Evolutionary conservation across 2,113 vertebrate genomes (phyloP).

Genomic region (Podiceps cristatus): DNA sequence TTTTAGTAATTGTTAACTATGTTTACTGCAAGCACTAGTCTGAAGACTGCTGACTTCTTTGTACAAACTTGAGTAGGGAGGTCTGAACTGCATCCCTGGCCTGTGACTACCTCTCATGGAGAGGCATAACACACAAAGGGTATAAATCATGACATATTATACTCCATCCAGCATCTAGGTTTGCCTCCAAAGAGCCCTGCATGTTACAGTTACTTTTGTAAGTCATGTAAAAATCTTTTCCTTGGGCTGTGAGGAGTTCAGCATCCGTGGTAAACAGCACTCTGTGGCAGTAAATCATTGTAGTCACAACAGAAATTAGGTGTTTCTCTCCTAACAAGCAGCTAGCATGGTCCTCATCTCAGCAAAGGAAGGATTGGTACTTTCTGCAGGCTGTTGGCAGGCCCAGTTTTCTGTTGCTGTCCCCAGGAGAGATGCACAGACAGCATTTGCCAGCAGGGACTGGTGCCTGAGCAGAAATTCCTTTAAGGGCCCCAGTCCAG

Average conservation of each 20-base stretch:
- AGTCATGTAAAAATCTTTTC: not conserved
- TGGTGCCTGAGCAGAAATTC: not conserved
- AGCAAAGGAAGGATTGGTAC: not conserved
- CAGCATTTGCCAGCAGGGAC: not conserved
- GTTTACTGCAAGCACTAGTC: not conserved
- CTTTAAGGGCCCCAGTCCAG: not conserved
- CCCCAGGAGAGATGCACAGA: not conserved
- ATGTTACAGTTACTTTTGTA: not conserved
- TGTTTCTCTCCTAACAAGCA: not conserved
- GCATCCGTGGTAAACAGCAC: not conserved
- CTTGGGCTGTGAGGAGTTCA: not conserved
- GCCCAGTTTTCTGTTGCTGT: not conserved
- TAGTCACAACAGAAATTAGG: not conserved
- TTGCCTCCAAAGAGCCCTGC: not conserved
- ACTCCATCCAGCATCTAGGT: not conserved
- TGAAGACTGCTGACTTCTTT: not conserved
- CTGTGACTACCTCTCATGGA: not conserved
- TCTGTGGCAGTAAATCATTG: not conserved
- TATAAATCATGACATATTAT: not conserved
- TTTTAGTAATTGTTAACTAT: not conserved
- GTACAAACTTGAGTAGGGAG: not conserved
- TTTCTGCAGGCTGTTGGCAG: not conserved
- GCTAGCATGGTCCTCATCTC: not conserved
- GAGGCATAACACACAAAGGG: not conserved
- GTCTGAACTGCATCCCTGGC: not conserved